Base-by-base conservation (phyloP, 2,113 vertebrate species). In the Anguilla rostrata region DNA sequence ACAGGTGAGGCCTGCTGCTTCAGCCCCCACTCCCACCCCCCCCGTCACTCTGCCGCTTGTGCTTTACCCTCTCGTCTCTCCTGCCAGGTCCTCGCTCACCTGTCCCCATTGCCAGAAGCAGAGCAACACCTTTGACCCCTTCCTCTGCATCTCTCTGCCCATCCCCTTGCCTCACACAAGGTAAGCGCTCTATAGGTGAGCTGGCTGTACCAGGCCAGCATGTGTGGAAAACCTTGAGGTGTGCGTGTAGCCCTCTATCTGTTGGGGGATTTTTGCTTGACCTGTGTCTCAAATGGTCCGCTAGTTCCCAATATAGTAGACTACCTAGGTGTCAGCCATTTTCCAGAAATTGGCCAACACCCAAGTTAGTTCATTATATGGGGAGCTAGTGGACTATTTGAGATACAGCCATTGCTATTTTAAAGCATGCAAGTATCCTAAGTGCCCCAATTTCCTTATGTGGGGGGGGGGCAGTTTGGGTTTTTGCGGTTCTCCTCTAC, bases 21-120 rank as follows among this genome's bases (percentile, higher is more conserved):
- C n/a, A 0, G 3, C 0, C 39, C 11, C 3, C 66, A 18, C 16
- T 49, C 26, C 22, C 15, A 7, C 46, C 22, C 8, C 14, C 85
- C n/a, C 60, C 3, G 39, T n/a, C 15, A 78, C 57, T 56, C 41
- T 46, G 16, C 26, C 39, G 15, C 56, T 39, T 83, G 0, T 82
- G 34, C 29, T 83, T n/a, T 26, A 26, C 29, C 87, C 29, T 40
- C 88, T 87, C 22, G 0, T 66, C 3, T 66, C 22, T 26, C 26
- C 60, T 1, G 57, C 87, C 88, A 99, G 98, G 94, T 99, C 98
- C 4, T 99, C 98, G 39, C 95, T 99, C 93, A 99, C 98, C 0
- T 99, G 98, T 88, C 98, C 98, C 78, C 98, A 99, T 91, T 99
- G 98, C 93, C 98, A 98, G 96, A 99, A 99, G 93, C 98, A 99